phyloP scores from a whole-genome alignment of 2,797 vertebrate species.

The Rhinoraja longicauda region DNA sequence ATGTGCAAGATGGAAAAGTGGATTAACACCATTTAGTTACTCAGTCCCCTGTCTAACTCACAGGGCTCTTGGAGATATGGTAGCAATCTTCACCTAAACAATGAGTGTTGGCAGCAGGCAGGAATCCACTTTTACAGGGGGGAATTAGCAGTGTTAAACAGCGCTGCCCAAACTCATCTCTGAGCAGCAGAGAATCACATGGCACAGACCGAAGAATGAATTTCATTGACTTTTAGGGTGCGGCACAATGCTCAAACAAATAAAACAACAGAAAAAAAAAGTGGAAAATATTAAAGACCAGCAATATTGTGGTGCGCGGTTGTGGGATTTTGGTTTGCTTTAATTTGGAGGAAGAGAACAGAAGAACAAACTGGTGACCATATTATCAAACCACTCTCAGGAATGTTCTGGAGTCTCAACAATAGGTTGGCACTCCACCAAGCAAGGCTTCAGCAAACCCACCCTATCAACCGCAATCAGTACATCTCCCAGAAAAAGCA shows the following conservation, averaged over 20 bases:
- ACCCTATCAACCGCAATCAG: constrained; percentile 21
- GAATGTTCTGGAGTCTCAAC: background rate
- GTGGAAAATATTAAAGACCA: background rate
- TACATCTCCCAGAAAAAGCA: background rate
- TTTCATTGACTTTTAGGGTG: constrained; percentile 3
- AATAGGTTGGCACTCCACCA: background rate
- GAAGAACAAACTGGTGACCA: background rate
- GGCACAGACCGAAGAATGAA: background rate
- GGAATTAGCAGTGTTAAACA: background rate
- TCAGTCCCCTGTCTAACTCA: background rate
- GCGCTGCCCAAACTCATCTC: background rate
- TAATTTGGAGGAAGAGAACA: background rate
- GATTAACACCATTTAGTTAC: background rate
- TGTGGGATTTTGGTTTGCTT: background rate
- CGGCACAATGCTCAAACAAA: background rate
- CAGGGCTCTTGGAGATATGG: background rate
- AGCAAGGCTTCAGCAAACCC: background rate
- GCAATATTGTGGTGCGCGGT: constrained; percentile 24
- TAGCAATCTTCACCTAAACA: background rate
- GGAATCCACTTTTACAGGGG: background rate
- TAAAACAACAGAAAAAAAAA: background rate
- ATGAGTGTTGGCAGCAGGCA: background rate
- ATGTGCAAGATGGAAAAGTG: background rate
- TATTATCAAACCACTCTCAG: constrained; percentile 11
- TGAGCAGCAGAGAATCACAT: background rate